Conservation (phyloP, 2,113 vertebrate species). For the Mola mola region DNA sequence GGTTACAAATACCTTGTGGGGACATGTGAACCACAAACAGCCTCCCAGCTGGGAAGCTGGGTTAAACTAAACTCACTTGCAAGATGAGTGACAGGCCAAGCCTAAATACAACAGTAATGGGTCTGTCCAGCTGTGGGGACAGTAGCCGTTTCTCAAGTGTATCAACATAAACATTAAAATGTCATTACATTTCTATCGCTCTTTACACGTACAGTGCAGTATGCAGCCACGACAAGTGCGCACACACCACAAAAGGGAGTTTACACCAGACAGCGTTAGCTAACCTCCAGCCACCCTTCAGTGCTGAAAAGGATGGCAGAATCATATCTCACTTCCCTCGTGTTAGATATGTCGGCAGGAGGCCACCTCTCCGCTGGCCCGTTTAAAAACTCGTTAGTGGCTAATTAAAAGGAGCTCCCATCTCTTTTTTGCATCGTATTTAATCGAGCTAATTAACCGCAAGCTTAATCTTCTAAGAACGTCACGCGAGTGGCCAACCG, state of each 20-base stretch:
- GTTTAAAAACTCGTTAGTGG: slow-evolving; percentile 83
- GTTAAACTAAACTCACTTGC: slow-evolving; percentile 16
- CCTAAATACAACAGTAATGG: neutral
- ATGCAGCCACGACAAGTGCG: neutral
- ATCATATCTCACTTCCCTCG: slow-evolving; percentile 55
- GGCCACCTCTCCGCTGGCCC: slow-evolving; percentile 77
- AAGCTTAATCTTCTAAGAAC: slow-evolving; percentile 79
- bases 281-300: slow-evolving; percentile 59
- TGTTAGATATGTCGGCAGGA: slow-evolving; percentile 68
- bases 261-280: slow-evolving; percentile 35
- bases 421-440: slow-evolving; percentile 75
- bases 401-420: slow-evolving; percentile 81
- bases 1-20: slow-evolving; percentile 35
- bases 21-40: slow-evolving; percentile 54
- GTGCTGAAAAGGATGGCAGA: slow-evolving; percentile 41
- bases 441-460: slow-evolving; percentile 82
- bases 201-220: neutral
- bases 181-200: too few relatives aligned
- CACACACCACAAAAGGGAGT: slow-evolving; percentile 8
- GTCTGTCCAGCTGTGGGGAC: too few relatives aligned
- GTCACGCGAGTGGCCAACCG: slow-evolving; percentile 68
- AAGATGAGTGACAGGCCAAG: slow-evolving; percentile 3
- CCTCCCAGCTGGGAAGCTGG: slow-evolving; percentile 28
- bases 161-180: neutral
- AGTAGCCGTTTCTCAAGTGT: too few relatives aligned